Evolutionary conservation across 1,140 invertebrate genomes (phyloP).

Genomic region (Halyomorpha halys): DNA sequence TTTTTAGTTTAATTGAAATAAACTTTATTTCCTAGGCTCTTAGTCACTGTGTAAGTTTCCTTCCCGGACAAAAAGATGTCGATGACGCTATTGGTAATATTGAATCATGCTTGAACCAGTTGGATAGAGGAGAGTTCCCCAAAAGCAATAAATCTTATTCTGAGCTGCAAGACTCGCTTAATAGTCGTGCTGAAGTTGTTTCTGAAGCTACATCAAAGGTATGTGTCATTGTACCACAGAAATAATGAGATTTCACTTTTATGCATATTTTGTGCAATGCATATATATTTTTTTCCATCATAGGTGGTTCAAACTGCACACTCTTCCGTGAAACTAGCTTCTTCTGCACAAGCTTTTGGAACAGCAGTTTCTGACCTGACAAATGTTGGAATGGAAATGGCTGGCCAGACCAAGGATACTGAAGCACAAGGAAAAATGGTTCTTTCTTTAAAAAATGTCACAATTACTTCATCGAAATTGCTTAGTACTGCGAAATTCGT

Average conservation of each 20-base stretch:
- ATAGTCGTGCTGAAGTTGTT: constrained; percentile 66
- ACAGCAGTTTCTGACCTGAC: constrained; percentile 67
- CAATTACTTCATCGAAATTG: constrained; percentile 76
- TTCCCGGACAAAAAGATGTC: constrained; percentile 82
- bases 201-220: constrained; percentile 51
- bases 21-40: constrained; percentile 37
- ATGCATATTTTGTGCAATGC: too few relatives aligned
- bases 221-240: too few relatives aligned
- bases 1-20: background rate
- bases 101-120: constrained; percentile 56
- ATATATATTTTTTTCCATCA: too few relatives aligned
- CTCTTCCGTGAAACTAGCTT: constrained; percentile 56
- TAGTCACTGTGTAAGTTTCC: constrained; percentile 59
- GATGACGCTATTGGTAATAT: constrained; percentile 77
- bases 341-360: constrained; percentile 64
- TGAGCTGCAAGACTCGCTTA: constrained; percentile 76
- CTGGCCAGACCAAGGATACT: constrained; percentile 60
- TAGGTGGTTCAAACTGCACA: constrained; percentile 62
- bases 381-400: constrained; percentile 68
- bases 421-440: constrained; percentile 69
- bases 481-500: constrained; percentile 79
- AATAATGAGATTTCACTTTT: too few relatives aligned
- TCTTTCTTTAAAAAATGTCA: constrained; percentile 74
- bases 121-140: constrained; percentile 62
- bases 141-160: constrained; percentile 60